These are phyloP conservation scores for Nibea albiflora DNA, from an alignment of 2,113 vertebrate genomes.

Conservation along the genomic window DNA sequence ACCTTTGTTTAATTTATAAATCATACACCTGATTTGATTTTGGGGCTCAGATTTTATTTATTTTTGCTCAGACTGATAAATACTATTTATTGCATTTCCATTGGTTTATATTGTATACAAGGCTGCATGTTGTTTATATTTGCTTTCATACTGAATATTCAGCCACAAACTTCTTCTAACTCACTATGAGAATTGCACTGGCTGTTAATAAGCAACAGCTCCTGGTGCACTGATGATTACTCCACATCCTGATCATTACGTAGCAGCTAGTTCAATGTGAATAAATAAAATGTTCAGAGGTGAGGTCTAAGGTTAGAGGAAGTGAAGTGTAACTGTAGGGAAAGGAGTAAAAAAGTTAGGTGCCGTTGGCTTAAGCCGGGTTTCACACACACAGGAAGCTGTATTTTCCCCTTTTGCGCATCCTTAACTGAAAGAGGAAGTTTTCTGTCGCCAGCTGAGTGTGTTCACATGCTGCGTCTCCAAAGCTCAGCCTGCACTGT, in stretches of 20 bases:
- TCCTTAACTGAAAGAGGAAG: conserved; percentile 76
- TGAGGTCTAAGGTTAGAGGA: conserved; percentile 15
- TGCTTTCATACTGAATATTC: not conserved
- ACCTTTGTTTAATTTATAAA: not conserved
- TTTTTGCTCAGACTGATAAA: too few relatives aligned
- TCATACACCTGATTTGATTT: not conserved
- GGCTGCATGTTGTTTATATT: not conserved
- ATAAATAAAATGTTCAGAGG: too few relatives aligned
- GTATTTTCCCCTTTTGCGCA: conserved; percentile 53
- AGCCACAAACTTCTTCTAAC: not conserved
- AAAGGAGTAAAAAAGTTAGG: not conserved
- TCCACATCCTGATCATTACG: not conserved
- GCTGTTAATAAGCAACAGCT: not conserved
- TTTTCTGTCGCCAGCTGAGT: conserved; percentile 10
- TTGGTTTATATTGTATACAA: not conserved
- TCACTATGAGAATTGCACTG: not conserved
- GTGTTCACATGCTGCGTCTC: conserved; percentile 1
- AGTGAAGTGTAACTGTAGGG: conserved; percentile 31
- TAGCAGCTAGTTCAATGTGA: not conserved
- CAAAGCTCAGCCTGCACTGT: not conserved
- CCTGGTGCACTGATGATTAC: not conserved
- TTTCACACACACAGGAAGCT: conserved; percentile 55
- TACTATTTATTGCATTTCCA: not conserved
- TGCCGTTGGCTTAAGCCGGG: not conserved
- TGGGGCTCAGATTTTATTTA: not conserved